Conservation (phyloP, 37 sponge, comb jelly and placozoan species). For the Sycon ciliatum region DNA sequence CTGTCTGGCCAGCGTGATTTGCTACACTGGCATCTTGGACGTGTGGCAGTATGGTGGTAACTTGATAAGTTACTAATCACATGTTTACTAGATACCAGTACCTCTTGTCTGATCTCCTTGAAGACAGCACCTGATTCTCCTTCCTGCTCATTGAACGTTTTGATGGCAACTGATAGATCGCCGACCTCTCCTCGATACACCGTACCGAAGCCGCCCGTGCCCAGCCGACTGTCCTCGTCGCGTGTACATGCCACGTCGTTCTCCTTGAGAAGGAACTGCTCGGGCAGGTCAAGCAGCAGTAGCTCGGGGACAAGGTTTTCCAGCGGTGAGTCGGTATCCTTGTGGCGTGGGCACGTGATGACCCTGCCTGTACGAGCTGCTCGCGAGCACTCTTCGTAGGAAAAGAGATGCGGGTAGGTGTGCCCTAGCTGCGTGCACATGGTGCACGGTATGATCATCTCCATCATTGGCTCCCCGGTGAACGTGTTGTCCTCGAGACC, state of each 20-base stretch:
- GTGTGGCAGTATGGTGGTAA: too few species aligned
- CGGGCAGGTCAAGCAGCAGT: slow-evolving; percentile 59
- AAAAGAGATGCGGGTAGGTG: not conserved
- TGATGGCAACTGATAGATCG: slow-evolving; percentile 63
- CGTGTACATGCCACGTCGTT: slow-evolving; percentile 43
- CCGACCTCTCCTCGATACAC: slow-evolving; percentile 61
- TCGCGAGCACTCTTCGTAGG: not conserved
- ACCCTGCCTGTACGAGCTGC: too few species aligned
- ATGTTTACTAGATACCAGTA: too few species aligned
- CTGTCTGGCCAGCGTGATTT: too few species aligned
- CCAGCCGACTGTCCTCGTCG: slow-evolving; percentile 52
- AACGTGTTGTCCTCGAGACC: slow-evolving; percentile 20
- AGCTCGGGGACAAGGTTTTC: slow-evolving; percentile 75
- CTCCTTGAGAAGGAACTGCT: slow-evolving; percentile 46
- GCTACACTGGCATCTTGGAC: too few species aligned
- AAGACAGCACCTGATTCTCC: not conserved
- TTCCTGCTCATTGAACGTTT: slow-evolving; percentile 32
- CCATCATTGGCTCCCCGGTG: not conserved
- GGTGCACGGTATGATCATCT: slow-evolving; percentile 35
- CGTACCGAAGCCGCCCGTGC: slow-evolving; percentile 69
- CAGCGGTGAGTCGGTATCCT: too few species aligned
- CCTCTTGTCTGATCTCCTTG: not conserved
- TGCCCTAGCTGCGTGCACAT: slow-evolving; percentile 30
- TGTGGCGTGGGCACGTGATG: too few species aligned
- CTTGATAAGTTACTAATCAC: too few species aligned